Evolutionary conservation across 2,113 vertebrate genomes (phyloP), one percentile per base, ranked within the genome.

Genomic region (Etheostoma spectabile): DNA sequence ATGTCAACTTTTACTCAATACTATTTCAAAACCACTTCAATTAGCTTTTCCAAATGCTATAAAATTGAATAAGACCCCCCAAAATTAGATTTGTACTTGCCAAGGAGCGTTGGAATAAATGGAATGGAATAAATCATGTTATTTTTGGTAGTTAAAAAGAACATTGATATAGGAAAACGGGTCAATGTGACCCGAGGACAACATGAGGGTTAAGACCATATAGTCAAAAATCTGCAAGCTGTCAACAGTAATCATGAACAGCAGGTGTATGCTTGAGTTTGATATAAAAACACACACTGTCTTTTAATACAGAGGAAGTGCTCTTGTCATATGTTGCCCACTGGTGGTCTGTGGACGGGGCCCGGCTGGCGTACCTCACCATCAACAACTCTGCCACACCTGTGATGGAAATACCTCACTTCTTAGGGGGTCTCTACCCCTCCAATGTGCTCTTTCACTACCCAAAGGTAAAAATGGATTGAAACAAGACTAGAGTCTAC

Each of bases 361-460:
- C 94, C 1, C 92, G 95, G 1, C 90, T 97, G 53, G 95, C 95
- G 1, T 97, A 96, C 85, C 91, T 96, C 61, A 91, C 90, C 66
- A 94, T 97, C 86, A 96, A 97, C 92, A 95, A 96, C 90, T 93
- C 96, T n/a, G 93, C 90, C 59, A 96, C 96, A 30, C 95, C 96
- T 48, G 83, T 93, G 63, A 96, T 96, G 96, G 96, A 97, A 82
- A 94, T 97, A 69, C 94, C 95, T 30, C 94, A 94, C 75, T 97
- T 96, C 86, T 77, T 96, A 55, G 96, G 95, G 4, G 92, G 94
- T 51, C 87, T 94, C 55, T 96, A 97, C 81, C 96, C 96, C 11
- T 88, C 94, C 75, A 95, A 94, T 57, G 60, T 88, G 12, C 51
- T 94, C 79, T 96, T 94, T 77, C 94, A 94, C 1, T 97, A 97